Evolutionary conservation across 2,797 vertebrate genomes (phyloP), one percentile per base, ranked within the genome.

Genomic region (Pantherophis vulpinus): DNA sequence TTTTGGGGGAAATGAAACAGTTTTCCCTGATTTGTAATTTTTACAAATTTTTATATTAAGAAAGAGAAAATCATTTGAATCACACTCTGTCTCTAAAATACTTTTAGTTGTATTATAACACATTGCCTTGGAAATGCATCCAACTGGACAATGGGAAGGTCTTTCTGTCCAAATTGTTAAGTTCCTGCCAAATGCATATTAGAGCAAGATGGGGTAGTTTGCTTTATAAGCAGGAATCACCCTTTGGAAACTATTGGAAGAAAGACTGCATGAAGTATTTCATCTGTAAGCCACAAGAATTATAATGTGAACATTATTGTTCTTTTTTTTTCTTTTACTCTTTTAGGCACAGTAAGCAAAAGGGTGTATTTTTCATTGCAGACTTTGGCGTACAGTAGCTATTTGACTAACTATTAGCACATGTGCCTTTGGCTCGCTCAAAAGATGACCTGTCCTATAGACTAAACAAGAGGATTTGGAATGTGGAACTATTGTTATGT

Each of bases 401-500:
- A 94, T 93, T 96, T 92, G 94, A 91, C 74, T 96, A 96, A 95
- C 94, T 96, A 95, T 86, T 97, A 94, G 93, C 94, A 95, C 95
- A 92, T 97, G 93, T 94, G 96, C 63, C 95, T 96, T 29, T 95
- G 63, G 4, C 42, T 88, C 95, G 70, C 86, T 94, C 92, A 95
- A 94, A 96, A 96, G 96, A 95, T 95, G 96, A 96, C 60, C 93
- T 95, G 96, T 96, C 60, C 93, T 94, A 74, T 95, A 97, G 96
- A 97, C 95, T 96, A 97, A 97, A 97, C 93, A 97, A 83, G 91
- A 96, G 92, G 94, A 92, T 93, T 27, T 95, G 94, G 92, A 96
- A 97, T 95, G 66, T 83, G 86, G n/a, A 88, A 91, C 91, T 94
- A 42, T 91, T 96, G 58, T 63, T 95, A 88, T 95, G 47, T 29